phyloP scores from a whole-genome alignment of 2,113 vertebrate genomes.

The Solea senegalensis region DNA sequence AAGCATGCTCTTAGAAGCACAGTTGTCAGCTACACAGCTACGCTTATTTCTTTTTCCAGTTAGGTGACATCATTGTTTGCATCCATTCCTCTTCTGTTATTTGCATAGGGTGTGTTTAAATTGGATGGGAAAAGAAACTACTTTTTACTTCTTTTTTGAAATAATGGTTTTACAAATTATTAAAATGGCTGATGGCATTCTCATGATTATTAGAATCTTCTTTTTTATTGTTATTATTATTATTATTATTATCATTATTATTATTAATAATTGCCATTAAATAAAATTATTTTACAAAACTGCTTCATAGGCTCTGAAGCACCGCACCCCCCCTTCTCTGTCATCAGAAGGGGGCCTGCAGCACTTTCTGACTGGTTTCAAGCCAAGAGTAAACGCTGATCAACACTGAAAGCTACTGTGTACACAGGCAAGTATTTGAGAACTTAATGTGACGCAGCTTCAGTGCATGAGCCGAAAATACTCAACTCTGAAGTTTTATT shows the following conservation, averaged over 20 bases:
- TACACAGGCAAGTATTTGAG: background rate
- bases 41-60: background rate
- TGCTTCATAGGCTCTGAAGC: background rate
- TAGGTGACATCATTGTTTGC: slow-evolving; percentile 19
- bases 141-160: background rate
- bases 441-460: background rate
- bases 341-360: too few species aligned
- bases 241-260: too few species aligned
- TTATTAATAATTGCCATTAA: background rate
- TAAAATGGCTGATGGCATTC: background rate
- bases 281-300: background rate
- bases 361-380: background rate
- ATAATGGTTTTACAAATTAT: background rate
- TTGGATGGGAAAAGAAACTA: slow-evolving; percentile 29
- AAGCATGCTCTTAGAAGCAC: background rate
- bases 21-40: background rate
- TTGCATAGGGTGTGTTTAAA: slow-evolving; percentile 34
- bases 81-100: slow-evolving; percentile 18
- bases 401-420: background rate
- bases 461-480: background rate
- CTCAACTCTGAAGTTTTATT: background rate
- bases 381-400: background rate
- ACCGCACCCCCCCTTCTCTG: background rate
- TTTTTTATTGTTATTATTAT: background rate
- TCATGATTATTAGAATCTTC: background rate